Percentiles rank a stretch among this genome's conserved stretches.
These are phyloP conservation scores for Atractosteus spatula DNA, from an alignment of 2,113 vertebrate species.

Conservation along the genomic window DNA sequence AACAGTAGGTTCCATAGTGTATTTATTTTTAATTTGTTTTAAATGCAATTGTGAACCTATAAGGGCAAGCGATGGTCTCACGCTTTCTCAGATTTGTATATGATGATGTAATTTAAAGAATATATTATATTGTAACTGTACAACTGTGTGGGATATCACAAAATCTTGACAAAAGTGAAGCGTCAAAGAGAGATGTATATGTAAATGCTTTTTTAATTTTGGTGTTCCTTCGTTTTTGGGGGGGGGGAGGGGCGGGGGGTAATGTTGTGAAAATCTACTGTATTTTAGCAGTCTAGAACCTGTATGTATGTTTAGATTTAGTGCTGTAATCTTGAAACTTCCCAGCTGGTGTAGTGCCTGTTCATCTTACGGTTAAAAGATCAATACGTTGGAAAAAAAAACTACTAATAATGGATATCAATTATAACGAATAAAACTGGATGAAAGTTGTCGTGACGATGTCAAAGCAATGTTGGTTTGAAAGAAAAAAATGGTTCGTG, in stretches of 20 bases:
- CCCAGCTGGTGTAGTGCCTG: conserved; percentile 75
- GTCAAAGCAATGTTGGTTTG: conserved; percentile 64
- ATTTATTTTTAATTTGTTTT: conserved; percentile 57
- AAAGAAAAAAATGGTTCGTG: conserved; percentile 59
- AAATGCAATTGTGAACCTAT: conserved; percentile 62
- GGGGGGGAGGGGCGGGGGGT: conserved; percentile 39
- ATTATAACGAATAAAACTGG: conserved; percentile 47
- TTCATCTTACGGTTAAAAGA: conserved; percentile 65
- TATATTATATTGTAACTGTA: conserved; percentile 86
- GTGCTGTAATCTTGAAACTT: conserved; percentile 69
- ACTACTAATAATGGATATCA: conserved; percentile 67
- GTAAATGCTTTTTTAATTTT: conserved; percentile 66
- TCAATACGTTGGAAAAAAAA: conserved; percentile 52
- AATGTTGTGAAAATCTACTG: conserved; percentile 53
- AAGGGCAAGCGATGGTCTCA: conserved; percentile 76
- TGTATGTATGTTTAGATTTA: conserved; percentile 66
- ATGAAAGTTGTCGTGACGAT: conserved; percentile 64
- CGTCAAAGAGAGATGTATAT: conserved; percentile 65
- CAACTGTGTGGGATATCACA: conserved; percentile 74
- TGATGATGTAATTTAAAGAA: conserved; percentile 94
- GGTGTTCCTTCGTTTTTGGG: conserved; percentile 62
- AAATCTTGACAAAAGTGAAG: conserved; percentile 60
- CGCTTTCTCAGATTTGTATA: conserved; percentile 87
- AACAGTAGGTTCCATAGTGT: conserved; percentile 61
- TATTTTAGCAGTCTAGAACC: conserved; percentile 63